Evolutionary conservation across 2,888 invertebrate genomes (phyloP), one percentile per base, ranked within the genome.

Genomic region (Pterostichus niger): DNA sequence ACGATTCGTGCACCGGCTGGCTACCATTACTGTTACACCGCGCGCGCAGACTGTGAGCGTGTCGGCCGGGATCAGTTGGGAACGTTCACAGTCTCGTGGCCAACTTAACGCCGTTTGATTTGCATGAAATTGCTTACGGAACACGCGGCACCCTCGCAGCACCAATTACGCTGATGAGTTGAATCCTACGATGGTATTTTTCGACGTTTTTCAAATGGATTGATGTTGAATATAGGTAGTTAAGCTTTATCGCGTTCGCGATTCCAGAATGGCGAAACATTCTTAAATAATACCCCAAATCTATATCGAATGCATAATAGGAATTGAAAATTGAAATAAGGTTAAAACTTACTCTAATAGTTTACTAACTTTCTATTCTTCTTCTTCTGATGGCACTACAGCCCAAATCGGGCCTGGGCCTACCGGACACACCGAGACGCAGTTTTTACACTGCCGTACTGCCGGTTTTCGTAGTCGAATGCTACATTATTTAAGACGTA

Each of bases 1-100:
- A 89, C 89, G 89, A 89, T 87, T 87, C 86, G 85, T 86, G 89
- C 88, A 87, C 89, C 89, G 89, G 89, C 88, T 89, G 89, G 77
- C 77, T 40, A 10, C 76, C 83, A 83, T 83, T 83, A 83, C 77
- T 77, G 76, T 68, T 77, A 83, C 83, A 77, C 64, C 87, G 86
- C 85, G 85, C 84, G 83, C 84, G 82, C 84, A 84, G 85, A 84
- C 85, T 85, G 85, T 86, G 86, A 86, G 85, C 85, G 85, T 86
- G 86, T 86, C 86, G 86, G 86, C 87, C 86, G 84, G 86, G 85
- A 86, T 86, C 85, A 3, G 35, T 7, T 4, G 24, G 5, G 61
- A 15, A 82, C 76, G 84, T 84, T 84, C 85, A 85, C 85, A 85
- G 85, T 85, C 85, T 85, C 79, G 78, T 78, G 83, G 80, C 11